These are phyloP conservation scores for Acromyrmex charruanus DNA, from an alignment of 1,140 invertebrate genomes.

Conservation along the genomic window DNA sequence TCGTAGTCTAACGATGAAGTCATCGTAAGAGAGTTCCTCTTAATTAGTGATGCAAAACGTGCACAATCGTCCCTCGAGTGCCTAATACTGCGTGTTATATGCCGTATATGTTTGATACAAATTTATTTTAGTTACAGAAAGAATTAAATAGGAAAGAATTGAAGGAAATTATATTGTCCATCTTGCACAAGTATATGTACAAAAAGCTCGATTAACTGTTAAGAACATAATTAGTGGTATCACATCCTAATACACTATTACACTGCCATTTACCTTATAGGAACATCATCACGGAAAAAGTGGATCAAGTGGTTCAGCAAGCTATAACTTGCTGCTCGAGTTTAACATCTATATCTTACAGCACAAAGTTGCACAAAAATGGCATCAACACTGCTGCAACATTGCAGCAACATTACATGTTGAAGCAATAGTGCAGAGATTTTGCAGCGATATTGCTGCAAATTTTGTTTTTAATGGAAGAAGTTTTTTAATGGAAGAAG, in stretches of 20 bases:
- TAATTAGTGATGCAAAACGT: slow-evolving; percentile 39
- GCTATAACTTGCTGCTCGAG: too few species aligned
- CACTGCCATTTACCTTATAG: slow-evolving; percentile 52
- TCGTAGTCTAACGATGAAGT: slow-evolving; percentile 87
- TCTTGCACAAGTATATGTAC: slow-evolving; percentile 15
- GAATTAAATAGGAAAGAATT: neutral
- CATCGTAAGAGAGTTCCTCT: slow-evolving; percentile 36
- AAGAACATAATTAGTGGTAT: slow-evolving; percentile 5
- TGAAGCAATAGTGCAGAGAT: too few species aligned
- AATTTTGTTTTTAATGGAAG: too few species aligned
- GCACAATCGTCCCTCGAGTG: slow-evolving; percentile 52
- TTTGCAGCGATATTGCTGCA: too few species aligned
- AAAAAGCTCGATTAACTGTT: neutral
- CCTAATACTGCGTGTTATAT: slow-evolving; percentile 8
- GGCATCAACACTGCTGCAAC: too few species aligned
- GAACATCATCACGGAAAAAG: neutral
- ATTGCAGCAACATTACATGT: too few species aligned
- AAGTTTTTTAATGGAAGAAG: too few species aligned
- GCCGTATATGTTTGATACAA: slow-evolving; percentile 19
- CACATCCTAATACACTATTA: neutral
- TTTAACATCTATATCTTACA: too few species aligned
- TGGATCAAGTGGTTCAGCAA: too few species aligned
- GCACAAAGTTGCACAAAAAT: too few species aligned
- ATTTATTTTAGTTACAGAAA: slow-evolving; percentile 13
- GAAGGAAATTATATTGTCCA: neutral